Conservation (phyloP, 1,140 invertebrate genomes). For the Periplaneta americana region DNA sequence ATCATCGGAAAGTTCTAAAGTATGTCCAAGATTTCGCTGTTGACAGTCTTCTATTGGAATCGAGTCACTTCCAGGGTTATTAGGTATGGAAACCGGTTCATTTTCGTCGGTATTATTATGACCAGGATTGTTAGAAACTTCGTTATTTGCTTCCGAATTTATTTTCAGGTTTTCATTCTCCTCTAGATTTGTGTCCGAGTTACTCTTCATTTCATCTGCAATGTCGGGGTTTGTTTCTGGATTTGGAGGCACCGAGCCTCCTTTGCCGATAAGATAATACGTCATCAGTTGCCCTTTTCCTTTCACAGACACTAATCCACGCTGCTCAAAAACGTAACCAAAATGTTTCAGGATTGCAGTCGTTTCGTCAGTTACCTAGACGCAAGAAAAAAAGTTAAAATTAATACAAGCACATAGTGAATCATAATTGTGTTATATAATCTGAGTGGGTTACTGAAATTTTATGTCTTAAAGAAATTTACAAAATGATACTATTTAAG, state of each 20-base stretch:
- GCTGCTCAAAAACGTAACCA: conserved; percentile 85
- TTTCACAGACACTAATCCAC: conserved; percentile 88
- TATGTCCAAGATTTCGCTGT: background rate
- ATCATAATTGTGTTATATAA: no score
- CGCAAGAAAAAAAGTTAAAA: background rate
- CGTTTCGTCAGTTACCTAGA: conserved; percentile 87
- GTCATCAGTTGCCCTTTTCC: conserved; percentile 94
- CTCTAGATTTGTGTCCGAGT: background rate
- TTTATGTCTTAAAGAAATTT: no score
- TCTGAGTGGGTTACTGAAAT: no score
- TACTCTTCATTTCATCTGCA: background rate
- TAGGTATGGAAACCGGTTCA: background rate
- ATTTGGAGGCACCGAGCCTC: background rate
- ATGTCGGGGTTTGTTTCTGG: background rate
- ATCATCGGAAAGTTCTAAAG: background rate
- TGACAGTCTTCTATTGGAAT: background rate
- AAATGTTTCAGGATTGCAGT: conserved; percentile 79
- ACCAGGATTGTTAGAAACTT: background rate
- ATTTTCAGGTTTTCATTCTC: background rate
- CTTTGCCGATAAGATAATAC: conserved; percentile 79
- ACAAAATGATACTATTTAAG: no score
- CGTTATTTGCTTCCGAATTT: background rate
- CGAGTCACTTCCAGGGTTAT: background rate
- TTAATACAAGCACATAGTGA: no score
- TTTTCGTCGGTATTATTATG: background rate